Evolutionary conservation across 2,113 vertebrate genomes (phyloP).

Genomic region (Corythaixoides concolor): DNA sequence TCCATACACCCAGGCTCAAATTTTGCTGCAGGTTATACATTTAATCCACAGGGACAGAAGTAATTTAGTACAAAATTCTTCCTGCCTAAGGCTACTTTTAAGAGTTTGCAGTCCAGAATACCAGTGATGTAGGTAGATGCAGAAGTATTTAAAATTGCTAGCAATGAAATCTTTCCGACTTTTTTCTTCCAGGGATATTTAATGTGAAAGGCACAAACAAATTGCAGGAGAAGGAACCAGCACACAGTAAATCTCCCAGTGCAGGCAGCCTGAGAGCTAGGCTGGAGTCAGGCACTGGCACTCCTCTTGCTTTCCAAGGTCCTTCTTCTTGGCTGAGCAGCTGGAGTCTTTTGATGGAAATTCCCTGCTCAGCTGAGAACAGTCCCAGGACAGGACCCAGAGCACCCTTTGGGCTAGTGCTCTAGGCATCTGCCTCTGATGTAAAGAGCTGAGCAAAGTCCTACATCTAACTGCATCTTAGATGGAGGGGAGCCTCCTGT

Average conservation of each 20-base stretch:
- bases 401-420: neutral
- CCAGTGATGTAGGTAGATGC: neutral
- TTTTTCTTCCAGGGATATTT: neutral
- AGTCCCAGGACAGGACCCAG: neutral
- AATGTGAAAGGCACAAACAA: neutral
- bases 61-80: conserved; percentile 38
- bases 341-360: neutral
- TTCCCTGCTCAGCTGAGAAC: neutral
- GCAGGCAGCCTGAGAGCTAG: neutral
- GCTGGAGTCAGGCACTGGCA: neutral
- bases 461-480: neutral
- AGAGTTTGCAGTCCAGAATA: neutral
- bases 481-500: neutral
- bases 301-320: neutral
- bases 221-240: neutral
- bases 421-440: neutral
- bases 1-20: neutral
- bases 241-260: neutral
- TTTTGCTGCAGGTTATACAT: conserved; percentile 13
- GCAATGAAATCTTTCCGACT: neutral
- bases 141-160: conserved; percentile 1
- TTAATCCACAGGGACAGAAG: conserved; percentile 21
- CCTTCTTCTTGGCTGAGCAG: neutral
- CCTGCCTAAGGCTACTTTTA: neutral
- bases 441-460: neutral